Conservation (phyloP, 2,888 invertebrate genomes). For the Acanthosepion esculentum region DNA sequence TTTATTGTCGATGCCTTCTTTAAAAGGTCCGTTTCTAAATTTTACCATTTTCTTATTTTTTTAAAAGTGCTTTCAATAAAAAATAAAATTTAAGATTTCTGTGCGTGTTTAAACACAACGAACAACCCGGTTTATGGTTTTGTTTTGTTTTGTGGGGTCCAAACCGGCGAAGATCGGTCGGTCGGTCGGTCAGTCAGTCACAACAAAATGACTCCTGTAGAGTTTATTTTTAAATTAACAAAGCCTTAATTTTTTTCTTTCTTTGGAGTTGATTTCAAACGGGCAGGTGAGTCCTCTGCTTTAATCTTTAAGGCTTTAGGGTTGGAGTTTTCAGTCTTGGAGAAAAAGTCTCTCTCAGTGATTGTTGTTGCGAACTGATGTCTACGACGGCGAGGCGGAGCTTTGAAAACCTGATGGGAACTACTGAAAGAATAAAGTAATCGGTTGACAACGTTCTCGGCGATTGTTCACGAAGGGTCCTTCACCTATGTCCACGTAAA, state of each 20-base stretch:
- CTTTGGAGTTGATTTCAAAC: too few relatives aligned
- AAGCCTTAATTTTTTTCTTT: too few relatives aligned
- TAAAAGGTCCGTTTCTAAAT: conserved; percentile 86
- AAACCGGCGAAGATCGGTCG: not conserved
- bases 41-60: conserved; percentile 82
- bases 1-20: conserved; percentile 90
- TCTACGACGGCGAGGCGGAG: not conserved
- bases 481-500: not conserved
- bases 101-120: not conserved
- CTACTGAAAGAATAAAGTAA: not conserved
- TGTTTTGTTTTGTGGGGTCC: not conserved
- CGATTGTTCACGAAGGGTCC: not conserved
- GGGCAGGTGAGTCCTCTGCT: too few relatives aligned
- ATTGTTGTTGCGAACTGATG: not conserved
- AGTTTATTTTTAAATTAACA: too few relatives aligned
- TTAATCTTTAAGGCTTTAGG: too few relatives aligned
- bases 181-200: too few relatives aligned
- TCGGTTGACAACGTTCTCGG: not conserved
- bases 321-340: too few relatives aligned
- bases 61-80: not conserved
- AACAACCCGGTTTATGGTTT: not conserved
- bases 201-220: too few relatives aligned
- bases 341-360: not conserved
- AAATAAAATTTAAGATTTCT: not conserved
- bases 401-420: not conserved